Evolutionary conservation across 2,113 vertebrate genomes (phyloP), one percentile per base, ranked within the genome.

Genomic region (Apaloderma vittatum): DNA sequence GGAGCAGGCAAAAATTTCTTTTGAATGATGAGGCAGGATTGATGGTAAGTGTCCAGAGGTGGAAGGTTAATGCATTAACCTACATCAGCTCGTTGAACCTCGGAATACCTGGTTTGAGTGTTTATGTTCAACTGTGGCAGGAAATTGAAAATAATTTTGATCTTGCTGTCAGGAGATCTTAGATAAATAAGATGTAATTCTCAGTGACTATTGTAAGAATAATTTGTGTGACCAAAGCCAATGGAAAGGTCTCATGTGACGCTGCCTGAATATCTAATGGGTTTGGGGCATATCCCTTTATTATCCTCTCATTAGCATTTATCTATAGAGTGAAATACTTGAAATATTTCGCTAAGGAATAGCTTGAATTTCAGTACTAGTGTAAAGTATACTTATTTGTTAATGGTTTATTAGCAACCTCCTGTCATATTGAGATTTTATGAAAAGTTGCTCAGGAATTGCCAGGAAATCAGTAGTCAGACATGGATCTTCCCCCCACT

Each of bases 321-420:
- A 27, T 72, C 32, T 65, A 27, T 77, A 54, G 15, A 66, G n/a
- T 58, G 57, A 93, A 92, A 79, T 16, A 49, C 30, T 76, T 84
- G 46, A 83, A 91, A 89, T 49, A 54, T 17, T 72, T 40, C 4
- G 40, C 40, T 40, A 40, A 40, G 40, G 40, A 40, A 40, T 40
- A 40, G 40, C 40, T 40, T 40, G 40, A 40, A 40, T 40, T 40
- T 40, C 40, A 40, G 62, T 76, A 48, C 40, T 73, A 11, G 7
- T 70, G 19, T 77, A 65, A 87, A 86, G 36, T 15, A 51, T 80
- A 57, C 49, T 52, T 70, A 88, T 80, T 95, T 78, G 79, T 80
- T 74, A 84, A 63, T 59, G 9, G 12, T 73, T 76, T 71, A 80
- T 79, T 88, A 77, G 10, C 49, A 20, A 59, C 52, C 16, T 71